These are phyloP conservation scores for Oxyura jamaicensis DNA, from an alignment of 2,113 vertebrate species.

Conservation along the genomic window DNA sequence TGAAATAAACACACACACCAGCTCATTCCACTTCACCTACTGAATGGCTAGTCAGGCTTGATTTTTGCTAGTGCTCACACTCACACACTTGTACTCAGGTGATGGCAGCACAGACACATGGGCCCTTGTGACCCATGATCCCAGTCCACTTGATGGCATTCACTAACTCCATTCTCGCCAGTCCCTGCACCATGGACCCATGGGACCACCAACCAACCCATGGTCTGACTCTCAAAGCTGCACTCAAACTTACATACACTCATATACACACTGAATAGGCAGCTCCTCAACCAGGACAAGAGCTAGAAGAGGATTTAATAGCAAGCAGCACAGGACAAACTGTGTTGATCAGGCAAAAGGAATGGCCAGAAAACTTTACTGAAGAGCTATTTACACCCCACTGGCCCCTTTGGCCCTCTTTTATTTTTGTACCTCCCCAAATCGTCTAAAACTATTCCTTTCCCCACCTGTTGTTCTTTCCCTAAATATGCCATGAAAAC, in stretches of 20 bases:
- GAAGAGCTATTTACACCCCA: too few relatives aligned
- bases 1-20: neutral
- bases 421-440: too few relatives aligned
- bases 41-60: neutral
- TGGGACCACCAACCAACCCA: neutral
- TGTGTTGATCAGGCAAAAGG: neutral
- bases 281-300: neutral
- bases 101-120: neutral
- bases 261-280: accelerated
- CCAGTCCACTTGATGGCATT: neutral
- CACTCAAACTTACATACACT: neutral
- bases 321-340: neutral
- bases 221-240: neutral
- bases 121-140: accelerated
- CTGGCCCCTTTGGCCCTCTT: too few relatives aligned
- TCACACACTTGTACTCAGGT: neutral
- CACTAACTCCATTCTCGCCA: neutral
- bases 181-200: neutral
- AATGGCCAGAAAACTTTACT: too few relatives aligned
- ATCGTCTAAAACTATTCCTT: too few relatives aligned
- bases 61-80: neutral
- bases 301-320: neutral
- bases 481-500: too few relatives aligned
- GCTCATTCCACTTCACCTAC: neutral
- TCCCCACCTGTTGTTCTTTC: too few relatives aligned